phyloP scores from a whole-genome alignment of 2,113 vertebrate genomes.

The Sceloporus undulatus region DNA sequence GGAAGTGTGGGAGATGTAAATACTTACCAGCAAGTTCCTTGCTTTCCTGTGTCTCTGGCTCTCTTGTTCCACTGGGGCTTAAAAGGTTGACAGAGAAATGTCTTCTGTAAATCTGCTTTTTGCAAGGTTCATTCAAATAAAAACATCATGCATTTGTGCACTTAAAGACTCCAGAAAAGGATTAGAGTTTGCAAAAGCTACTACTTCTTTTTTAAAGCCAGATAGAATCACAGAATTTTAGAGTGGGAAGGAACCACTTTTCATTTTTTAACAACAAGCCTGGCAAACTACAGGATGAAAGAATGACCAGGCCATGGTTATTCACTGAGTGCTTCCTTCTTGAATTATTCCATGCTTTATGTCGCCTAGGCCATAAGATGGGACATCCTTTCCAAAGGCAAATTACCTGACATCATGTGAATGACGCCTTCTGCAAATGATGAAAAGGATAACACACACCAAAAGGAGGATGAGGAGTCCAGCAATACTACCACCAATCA shows the following conservation, averaged over 20 bases:
- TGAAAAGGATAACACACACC: neutral
- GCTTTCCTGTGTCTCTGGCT: neutral
- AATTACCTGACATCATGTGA: conserved; percentile 3
- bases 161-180: too few relatives aligned
- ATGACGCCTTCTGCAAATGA: neutral
- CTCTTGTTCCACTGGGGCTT: neutral
- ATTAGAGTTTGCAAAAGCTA: too few relatives aligned
- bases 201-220: too few relatives aligned
- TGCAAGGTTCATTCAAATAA: neutral
- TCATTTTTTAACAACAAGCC: too few relatives aligned
- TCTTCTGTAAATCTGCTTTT: neutral
- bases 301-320: too few relatives aligned
- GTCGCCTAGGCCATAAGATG: too few relatives aligned
- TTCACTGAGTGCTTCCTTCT: too few relatives aligned
- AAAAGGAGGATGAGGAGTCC: neutral
- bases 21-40: neutral
- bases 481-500: neutral
- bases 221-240: too few relatives aligned
- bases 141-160: neutral
- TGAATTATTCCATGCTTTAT: too few relatives aligned
- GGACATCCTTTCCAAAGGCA: too few relatives aligned
- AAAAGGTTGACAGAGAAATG: neutral
- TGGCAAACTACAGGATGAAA: too few relatives aligned
- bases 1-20: neutral
- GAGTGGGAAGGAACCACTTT: too few relatives aligned